These are phyloP conservation scores for Tamandua tetradactyla DNA, from an alignment of 2,797 vertebrate genomes.

Conservation along the genomic window DNA sequence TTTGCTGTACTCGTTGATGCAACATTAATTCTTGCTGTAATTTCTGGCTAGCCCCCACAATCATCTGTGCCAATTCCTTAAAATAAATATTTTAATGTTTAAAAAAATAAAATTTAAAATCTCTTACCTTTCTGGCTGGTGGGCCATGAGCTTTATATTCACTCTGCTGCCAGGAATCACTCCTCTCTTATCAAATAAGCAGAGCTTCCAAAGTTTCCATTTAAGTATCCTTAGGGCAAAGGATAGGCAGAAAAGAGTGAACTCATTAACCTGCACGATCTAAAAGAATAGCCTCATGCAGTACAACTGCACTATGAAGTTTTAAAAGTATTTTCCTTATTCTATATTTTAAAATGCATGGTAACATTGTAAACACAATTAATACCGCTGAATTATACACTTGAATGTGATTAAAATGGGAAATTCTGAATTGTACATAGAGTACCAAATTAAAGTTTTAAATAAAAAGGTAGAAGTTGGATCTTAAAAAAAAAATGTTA, in stretches of 20 bases:
- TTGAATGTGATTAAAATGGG: too few species aligned
- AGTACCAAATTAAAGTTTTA: too few species aligned
- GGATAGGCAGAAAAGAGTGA: constrained; percentile 36
- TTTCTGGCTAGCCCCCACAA: too few species aligned
- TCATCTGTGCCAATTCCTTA: too few species aligned
- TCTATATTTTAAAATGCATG: constrained; percentile 32
- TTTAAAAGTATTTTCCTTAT: not conserved
- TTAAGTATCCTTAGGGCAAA: constrained; percentile 54
- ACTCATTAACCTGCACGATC: not conserved
- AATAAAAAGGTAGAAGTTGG: too few species aligned
- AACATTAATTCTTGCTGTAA: too few species aligned
- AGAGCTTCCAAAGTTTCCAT: constrained; percentile 58
- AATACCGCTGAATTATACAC: too few species aligned
- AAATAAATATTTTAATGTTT: too few species aligned
- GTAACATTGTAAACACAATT: too few species aligned
- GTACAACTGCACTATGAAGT: not conserved
- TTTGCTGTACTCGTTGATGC: too few species aligned
- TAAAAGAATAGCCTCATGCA: constrained; percentile 9
- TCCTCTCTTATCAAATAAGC: constrained; percentile 38
- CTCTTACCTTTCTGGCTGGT: constrained; percentile 72
- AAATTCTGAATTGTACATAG: too few species aligned
- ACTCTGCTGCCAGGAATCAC: constrained; percentile 45
- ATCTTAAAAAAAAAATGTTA: not conserved
- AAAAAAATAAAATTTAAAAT: not conserved
- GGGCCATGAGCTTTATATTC: constrained; percentile 76